A percentile compares a stretch with the other conserved stretches of the same genome.
These are phyloP conservation scores for Cyrtorhinus lividipennis DNA, from an alignment of 1,140 invertebrate genomes.

Conservation along the genomic window DNA sequence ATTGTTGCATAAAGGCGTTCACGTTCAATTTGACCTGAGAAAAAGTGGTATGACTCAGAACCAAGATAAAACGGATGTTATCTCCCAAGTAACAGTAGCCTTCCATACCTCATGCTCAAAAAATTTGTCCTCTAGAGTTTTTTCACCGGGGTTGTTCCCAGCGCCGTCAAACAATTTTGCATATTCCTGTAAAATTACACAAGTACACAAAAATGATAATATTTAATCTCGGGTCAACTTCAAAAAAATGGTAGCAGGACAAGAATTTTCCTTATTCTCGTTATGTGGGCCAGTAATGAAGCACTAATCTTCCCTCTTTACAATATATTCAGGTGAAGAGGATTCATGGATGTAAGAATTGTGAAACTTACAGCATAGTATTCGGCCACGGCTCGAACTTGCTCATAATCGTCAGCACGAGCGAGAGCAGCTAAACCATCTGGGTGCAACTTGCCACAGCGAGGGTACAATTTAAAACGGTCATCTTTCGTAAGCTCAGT, in stretches of 20 bases:
- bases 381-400: slow-evolving; percentile 96
- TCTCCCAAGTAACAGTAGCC: not conserved
- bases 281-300: too few relatives aligned
- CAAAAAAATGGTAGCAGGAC: too few relatives aligned
- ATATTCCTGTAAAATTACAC: too few relatives aligned
- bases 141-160: slow-evolving; percentile 94
- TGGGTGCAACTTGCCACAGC: slow-evolving; percentile 92
- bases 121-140: slow-evolving; percentile 98
- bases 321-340: too few relatives aligned
- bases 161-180: slow-evolving; percentile 92
- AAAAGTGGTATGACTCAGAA: slow-evolving; percentile 16
- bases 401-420: slow-evolving; percentile 98
- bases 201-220: slow-evolving; percentile 23
- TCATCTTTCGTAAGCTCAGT: slow-evolving; percentile 99
- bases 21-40: slow-evolving; percentile 86
- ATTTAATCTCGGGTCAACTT: not conserved
- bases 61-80: not conserved
- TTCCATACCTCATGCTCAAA: slow-evolving; percentile 91
- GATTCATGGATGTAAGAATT: not conserved
- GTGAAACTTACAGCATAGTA: slow-evolving; percentile 75
- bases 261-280: too few relatives aligned
- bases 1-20: slow-evolving; percentile 96
- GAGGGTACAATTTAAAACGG: slow-evolving; percentile 91
- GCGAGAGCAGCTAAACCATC: slow-evolving; percentile 91
- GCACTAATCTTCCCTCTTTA: too few relatives aligned